Conservation (phyloP, 1,140 invertebrate species). For the Oncopodura yosiiana region DNA sequence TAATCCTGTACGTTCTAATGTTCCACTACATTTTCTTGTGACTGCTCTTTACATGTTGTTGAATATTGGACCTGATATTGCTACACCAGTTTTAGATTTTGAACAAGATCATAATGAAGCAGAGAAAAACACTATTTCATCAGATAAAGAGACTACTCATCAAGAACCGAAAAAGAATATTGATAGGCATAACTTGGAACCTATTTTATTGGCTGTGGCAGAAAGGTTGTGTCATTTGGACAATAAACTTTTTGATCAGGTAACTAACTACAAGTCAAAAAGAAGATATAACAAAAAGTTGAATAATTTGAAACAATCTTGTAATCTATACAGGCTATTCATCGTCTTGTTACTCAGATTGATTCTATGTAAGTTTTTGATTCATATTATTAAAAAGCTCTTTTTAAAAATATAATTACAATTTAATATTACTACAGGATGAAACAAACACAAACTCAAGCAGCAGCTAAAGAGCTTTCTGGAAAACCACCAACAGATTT, state of each 20-base stretch:
- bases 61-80: slow-evolving; percentile 24
- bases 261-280: no score
- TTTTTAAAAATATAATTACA: background rate
- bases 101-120: background rate
- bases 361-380: slow-evolving; percentile 30
- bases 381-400: background rate
- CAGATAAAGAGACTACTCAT: background rate
- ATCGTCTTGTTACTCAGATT: slow-evolving; percentile 31
- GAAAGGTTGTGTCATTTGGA: slow-evolving; percentile 35
- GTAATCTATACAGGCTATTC: no score
- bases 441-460: slow-evolving; percentile 23
- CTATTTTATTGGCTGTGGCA: slow-evolving; percentile 1
- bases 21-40: slow-evolving; percentile 32
- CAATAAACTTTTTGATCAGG: slow-evolving; percentile 34
- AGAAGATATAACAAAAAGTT: no score
- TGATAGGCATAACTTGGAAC: no score
- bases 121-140: background rate
- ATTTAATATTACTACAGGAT: slow-evolving; percentile 16
- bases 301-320: no score
- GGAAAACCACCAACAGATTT: background rate
- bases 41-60: slow-evolving; percentile 30
- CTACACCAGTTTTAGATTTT: slow-evolving; percentile 15
- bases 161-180: no score
- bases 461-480: slow-evolving; percentile 5
- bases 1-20: slow-evolving; percentile 26